These are phyloP conservation scores for Thalassophryne amazonica DNA, from an alignment of 2,797 vertebrate species.

Conservation along the genomic window DNA sequence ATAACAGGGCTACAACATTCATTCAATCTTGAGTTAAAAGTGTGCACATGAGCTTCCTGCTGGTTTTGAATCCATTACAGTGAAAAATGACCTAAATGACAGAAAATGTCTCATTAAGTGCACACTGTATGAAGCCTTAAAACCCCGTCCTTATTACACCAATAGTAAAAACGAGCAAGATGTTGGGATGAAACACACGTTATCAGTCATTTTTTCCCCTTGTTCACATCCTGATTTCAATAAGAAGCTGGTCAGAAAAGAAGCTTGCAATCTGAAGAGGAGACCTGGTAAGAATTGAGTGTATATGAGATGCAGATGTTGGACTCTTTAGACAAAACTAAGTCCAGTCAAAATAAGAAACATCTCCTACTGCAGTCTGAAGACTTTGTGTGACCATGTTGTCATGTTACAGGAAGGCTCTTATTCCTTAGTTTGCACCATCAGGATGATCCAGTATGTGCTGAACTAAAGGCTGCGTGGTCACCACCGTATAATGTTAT, in stretches of 20 bases:
- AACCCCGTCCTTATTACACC: too few species aligned
- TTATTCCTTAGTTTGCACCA: conserved; percentile 40
- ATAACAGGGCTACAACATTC: too few species aligned
- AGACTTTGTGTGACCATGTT: conserved; percentile 7
- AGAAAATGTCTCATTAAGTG: too few species aligned
- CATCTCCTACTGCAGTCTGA: conserved; percentile 16
- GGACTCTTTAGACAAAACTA: conserved; percentile 15
- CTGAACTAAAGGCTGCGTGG: conserved; percentile 20
- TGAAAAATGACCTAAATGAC: too few species aligned
- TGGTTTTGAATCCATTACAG: too few species aligned
- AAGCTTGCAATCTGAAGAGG: conserved; percentile 30
- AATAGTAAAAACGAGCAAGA: too few species aligned
- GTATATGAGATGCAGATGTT: conserved; percentile 62
- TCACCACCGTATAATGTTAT: conserved; percentile 28
- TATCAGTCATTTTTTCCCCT: conserved; percentile 14
- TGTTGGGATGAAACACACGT: neutral
- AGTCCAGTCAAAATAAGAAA: conserved; percentile 15
- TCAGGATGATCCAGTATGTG: conserved; percentile 18
- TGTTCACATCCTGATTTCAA: neutral
- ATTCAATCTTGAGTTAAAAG: too few species aligned
- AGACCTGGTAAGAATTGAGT: neutral
- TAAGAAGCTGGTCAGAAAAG: conserved; percentile 1
- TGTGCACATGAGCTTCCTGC: too few species aligned
- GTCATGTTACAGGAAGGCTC: conserved; percentile 14
- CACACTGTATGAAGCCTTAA: too few species aligned